Evolutionary conservation across 2,113 vertebrate genomes (phyloP).

Genomic region (Percina caprodes): DNA sequence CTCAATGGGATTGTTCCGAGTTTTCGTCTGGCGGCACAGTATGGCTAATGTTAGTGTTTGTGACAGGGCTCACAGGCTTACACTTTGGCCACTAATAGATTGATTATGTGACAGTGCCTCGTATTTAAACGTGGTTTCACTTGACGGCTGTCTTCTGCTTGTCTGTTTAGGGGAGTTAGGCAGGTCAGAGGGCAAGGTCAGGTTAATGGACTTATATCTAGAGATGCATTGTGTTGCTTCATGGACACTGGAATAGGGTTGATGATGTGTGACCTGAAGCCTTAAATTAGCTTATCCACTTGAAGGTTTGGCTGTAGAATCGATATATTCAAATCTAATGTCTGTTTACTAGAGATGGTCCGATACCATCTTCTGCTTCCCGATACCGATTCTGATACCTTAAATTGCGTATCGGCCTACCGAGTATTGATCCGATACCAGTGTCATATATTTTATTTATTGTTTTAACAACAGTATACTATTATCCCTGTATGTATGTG

Average conservation of each 20-base stretch:
- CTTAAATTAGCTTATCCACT: background rate
- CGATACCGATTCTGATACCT: too few relatives aligned
- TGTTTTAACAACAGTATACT: too few relatives aligned
- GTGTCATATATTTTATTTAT: too few relatives aligned
- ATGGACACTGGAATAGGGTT: background rate
- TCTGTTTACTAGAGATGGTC: background rate
- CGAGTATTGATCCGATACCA: too few relatives aligned
- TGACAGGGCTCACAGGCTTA: conserved; percentile 53
- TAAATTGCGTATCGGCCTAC: too few relatives aligned
- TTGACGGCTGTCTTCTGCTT: background rate
- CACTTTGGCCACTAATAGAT: conserved; percentile 40
- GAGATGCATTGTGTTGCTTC: background rate
- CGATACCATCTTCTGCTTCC: too few relatives aligned
- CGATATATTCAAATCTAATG: background rate
- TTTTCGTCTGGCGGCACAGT: conserved; percentile 28
- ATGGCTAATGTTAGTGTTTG: conserved; percentile 43
- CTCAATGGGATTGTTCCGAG: conserved; percentile 56
- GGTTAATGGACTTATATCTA: background rate
- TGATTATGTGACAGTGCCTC: conserved; percentile 37
- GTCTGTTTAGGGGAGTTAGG: background rate
- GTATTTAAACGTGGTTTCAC: conserved; percentile 11
- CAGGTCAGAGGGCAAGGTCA: conserved; percentile 17
- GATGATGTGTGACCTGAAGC: background rate
- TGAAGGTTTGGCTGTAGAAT: background rate
- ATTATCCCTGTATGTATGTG: too few relatives aligned